phyloP scores from a whole-genome alignment of 2,797 vertebrate species.

The Enteromius mattozi region DNA sequence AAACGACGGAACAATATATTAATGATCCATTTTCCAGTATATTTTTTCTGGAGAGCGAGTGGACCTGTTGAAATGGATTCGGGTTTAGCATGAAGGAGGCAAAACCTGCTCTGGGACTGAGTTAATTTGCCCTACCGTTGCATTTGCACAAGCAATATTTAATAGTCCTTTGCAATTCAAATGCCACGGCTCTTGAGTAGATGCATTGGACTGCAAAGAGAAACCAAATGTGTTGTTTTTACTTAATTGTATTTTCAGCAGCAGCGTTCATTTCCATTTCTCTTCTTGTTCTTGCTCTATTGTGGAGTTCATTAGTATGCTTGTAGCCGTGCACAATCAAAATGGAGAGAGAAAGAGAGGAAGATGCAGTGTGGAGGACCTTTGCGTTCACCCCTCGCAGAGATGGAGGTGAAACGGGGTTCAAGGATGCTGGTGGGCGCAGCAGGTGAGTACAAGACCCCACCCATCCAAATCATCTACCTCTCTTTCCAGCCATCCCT shows the following conservation, averaged over 20 bases:
- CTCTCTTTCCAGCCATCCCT: slow-evolving; percentile 29
- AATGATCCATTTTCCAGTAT: not conserved
- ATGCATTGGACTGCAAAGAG: slow-evolving; percentile 16
- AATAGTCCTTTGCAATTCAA: slow-evolving; percentile 42
- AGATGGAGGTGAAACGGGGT: slow-evolving; percentile 17
- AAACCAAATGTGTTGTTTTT: slow-evolving; percentile 43
- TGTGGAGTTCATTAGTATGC: slow-evolving; percentile 42
- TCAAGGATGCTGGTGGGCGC: slow-evolving; percentile 10
- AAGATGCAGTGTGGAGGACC: slow-evolving; percentile 20
- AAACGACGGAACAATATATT: not conserved
- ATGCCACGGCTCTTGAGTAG: slow-evolving; percentile 12
- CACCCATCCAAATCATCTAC: slow-evolving; percentile 31
- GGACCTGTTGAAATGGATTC: slow-evolving; percentile 16
- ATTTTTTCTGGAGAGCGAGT: not conserved
- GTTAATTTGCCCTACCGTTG: slow-evolving; percentile 5
- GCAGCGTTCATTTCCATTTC: slow-evolving; percentile 38
- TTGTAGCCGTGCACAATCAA: slow-evolving; percentile 1
- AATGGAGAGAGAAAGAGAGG: slow-evolving; percentile 5
- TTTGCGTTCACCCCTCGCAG: slow-evolving; percentile 11
- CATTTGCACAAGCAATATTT: slow-evolving; percentile 31
- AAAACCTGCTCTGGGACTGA: slow-evolving; percentile 7
- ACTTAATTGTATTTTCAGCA: slow-evolving; percentile 48
- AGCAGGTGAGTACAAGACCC: slow-evolving; percentile 25
- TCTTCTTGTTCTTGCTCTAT: slow-evolving; percentile 18
- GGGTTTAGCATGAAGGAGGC: not conserved